Percentiles rank a stretch among this genome's conserved stretches.
Conservation (phyloP, 2,797 vertebrate genomes). For the Mionectes olivaceus region DNA sequence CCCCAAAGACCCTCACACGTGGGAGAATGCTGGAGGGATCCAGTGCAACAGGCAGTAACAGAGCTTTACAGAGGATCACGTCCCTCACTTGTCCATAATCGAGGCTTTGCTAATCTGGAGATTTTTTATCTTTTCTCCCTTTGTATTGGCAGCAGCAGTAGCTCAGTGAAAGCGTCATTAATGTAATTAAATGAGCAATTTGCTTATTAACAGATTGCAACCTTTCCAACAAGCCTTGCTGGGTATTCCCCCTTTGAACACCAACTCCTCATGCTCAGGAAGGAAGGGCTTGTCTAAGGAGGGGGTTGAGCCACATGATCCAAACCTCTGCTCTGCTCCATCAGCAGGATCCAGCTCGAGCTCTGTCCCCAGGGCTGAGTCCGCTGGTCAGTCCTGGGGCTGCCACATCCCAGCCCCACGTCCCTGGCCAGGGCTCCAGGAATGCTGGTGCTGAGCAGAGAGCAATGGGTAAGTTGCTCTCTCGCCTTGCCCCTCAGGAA, state of each 20-base stretch:
- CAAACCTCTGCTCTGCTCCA: not conserved
- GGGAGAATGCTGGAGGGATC: not conserved
- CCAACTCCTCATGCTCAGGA: fast-evolving
- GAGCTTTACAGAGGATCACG: fast-evolving
- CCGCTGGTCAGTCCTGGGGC: not conserved
- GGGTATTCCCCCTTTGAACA: not conserved
- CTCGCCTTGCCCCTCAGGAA: not conserved
- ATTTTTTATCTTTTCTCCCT: not conserved
- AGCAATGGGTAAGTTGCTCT: not conserved
- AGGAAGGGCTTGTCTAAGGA: not conserved
- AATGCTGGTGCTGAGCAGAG: not conserved
- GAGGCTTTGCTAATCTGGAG: not conserved
- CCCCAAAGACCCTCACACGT: fast-evolving
- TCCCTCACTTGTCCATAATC: fast-evolving
- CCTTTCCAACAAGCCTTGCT: not conserved
- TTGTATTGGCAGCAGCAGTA: not conserved
- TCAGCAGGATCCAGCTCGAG: not conserved
- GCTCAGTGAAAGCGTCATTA: not conserved
- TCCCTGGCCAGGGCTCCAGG: not conserved
- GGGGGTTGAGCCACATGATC: fast-evolving
- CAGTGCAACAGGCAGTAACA: not conserved
- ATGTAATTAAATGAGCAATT: conserved; percentile 29
- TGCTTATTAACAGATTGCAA: conserved; percentile 26
- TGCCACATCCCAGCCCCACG: not conserved
- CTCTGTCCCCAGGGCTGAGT: not conserved